Evolutionary conservation across 2,888 invertebrate genomes (phyloP), one percentile per base, ranked within the genome.

Genomic region (Tineola bisselliella): DNA sequence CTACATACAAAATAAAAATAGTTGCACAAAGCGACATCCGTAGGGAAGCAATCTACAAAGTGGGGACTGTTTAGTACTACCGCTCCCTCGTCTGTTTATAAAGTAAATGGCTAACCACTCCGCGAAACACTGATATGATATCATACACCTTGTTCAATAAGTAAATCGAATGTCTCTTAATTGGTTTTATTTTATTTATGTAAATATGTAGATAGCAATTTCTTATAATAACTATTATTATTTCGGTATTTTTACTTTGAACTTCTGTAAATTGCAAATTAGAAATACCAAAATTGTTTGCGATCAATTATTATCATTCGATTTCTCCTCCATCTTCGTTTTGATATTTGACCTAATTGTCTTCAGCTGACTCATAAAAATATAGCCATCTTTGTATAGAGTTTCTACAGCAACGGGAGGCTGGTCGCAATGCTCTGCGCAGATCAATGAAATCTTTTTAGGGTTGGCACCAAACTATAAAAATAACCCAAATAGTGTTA

Each of bases 41-140:
- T 17, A 56, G 67, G 69, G 68, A 58, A 58, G 15, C 58, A 58
- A 58, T 58, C 33, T 33, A 58, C 58, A 33, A 33, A 58, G 58
- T 58, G 33, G 77, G 75, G 18, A 75, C 70, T 73, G 78, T 78
- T 76, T 78, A 82, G 71, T 75, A 71, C 70, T 66, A 78, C 74
- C 86, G 72, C 84, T 75, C 84, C 84, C 79, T 69, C 66, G 68
- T 76, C 79, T 84, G 82, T 84, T 81, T 83, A 81, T 81, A 83
- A 78, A 81, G 79, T 77, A 80, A 82, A 84, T 81, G 78, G 78
- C 73, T 72, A 72, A 72, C 72, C 76, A 71, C 75, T 72, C 69
- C 71, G 76, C 76, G 74, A 74, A 76, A 54, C 76, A 75, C 69
- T 75, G 75, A 76, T 76, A 76, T 75, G 75, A 76, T 76, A 76